Conservation (phyloP, 2,888 invertebrate species). For the Drosophila phalerata region DNA sequence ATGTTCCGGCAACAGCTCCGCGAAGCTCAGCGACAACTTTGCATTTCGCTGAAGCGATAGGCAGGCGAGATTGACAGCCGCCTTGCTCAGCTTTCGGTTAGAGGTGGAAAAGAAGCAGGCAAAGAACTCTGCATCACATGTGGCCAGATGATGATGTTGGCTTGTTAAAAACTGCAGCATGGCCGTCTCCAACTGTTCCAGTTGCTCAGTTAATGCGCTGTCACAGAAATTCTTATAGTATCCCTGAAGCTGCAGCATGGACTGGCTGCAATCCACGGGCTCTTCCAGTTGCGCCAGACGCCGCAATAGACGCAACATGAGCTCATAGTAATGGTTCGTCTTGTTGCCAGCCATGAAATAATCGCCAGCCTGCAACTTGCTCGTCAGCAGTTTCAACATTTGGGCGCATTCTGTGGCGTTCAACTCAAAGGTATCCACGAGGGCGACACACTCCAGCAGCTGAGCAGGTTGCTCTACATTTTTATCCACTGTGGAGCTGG, state of each 20-base stretch:
- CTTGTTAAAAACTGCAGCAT: conserved; percentile 87
- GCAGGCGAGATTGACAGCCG: conserved; percentile 87
- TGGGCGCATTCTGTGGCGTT: conserved; percentile 74
- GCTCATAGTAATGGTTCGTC: conserved; percentile 86
- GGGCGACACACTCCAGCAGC: conserved; percentile 69
- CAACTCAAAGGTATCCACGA: conserved; percentile 80
- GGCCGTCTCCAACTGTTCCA: conserved; percentile 87
- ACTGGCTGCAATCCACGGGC: conserved; percentile 74
- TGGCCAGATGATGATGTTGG: conserved; percentile 88
- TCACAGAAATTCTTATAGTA: conserved; percentile 86
- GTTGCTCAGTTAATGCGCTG: conserved; percentile 82
- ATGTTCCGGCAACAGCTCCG: conserved; percentile 77
- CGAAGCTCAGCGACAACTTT: conserved; percentile 55
- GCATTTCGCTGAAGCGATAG: conserved; percentile 86
- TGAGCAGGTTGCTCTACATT: conserved; percentile 35
- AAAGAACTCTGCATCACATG: conserved; percentile 87
- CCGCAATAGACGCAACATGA: conserved; percentile 86
- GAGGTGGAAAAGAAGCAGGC: conserved; percentile 86
- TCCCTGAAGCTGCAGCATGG: conserved; percentile 84
- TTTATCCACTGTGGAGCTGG: not conserved
- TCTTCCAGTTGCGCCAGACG: conserved; percentile 85
- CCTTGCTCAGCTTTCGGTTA: conserved; percentile 86
- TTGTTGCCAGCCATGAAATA: conserved; percentile 75
- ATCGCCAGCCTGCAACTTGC: conserved; percentile 76
- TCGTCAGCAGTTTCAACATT: conserved; percentile 81